Evolutionary conservation across 2,888 invertebrate genomes (phyloP), one percentile per base, ranked within the genome.

Genomic region (Caenorhabditis sp.): DNA sequence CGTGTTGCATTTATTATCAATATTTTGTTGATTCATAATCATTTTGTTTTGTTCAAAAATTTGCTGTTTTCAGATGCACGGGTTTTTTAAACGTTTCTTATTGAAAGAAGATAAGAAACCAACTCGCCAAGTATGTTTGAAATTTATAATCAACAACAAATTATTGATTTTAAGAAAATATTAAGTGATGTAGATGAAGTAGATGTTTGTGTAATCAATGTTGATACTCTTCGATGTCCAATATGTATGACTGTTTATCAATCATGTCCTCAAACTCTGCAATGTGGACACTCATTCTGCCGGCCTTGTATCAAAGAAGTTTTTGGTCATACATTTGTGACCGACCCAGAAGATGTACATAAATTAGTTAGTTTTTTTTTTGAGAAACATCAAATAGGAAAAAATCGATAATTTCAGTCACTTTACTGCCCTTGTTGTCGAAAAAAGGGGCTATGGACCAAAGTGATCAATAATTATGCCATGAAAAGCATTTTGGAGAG

Each of bases 271-370:
- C 62, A 50, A 36, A 59, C 51, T 10, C 55, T 75, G n/a, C 37
- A 50, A 6, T 75, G 75, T 36, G 75, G 75, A 10, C 75, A 75
- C 24, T 66, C 75, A 27, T 75, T 65, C 66, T 75, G 75, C 21
- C 50, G n/a, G 0, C 23, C 36, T 43, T 75, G 75, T 59, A 37
- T 69, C 12, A 67, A 70, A 55, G 72, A 67, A 54, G 67, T 72
- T 17, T 55, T 55, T 23, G 54, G 58, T 27, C 37, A 57, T 6
- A 67, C 67, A 27, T 27, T 60, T 8, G 50, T 58, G 19, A 64
- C 58, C 21, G 60, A 64, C 27, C 49, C 64, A 1, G 27, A 61
- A 27, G 58, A 62, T 19, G 50, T 50, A 1, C 50, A 60, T 21
- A 51, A 63, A 17, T 43, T 53, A 14, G 72, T 72, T 27, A 64